Conservation (phyloP, 2,113 vertebrate genomes). For the Perognathus longimembris region DNA sequence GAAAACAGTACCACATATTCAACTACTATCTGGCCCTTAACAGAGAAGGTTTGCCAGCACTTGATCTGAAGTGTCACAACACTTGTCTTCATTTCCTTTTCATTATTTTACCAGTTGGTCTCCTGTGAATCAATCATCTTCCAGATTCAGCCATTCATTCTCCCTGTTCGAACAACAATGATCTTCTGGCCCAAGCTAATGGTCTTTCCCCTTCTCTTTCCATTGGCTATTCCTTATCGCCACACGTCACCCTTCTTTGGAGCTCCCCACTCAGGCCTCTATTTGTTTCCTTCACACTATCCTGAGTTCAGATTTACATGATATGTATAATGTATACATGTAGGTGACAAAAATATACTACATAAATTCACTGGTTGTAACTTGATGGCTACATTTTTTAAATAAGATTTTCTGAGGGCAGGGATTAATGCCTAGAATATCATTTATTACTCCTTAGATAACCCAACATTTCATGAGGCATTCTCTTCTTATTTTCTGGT, state of each 20-base stretch:
- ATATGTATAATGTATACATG: not conserved
- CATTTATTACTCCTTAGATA: not conserved
- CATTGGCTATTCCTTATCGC: not conserved
- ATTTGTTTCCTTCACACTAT: not conserved
- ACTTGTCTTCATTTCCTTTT: not conserved
- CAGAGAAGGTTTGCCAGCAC: not conserved
- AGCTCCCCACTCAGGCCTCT: too few species aligned
- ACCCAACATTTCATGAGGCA: not conserved
- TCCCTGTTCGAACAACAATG: not conserved
- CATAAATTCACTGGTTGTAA: not conserved
- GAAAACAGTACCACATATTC: not conserved
- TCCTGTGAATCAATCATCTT: not conserved
- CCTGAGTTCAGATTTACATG: not conserved
- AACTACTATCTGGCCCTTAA: not conserved
- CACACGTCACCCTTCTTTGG: not conserved
- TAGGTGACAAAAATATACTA: not conserved
- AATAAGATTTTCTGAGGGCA: not conserved
- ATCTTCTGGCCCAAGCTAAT: not conserved
- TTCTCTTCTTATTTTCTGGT: not conserved
- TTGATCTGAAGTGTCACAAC: not conserved
- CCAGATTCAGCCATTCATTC: not conserved
- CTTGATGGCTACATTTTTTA: not conserved
- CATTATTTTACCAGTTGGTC: not conserved
- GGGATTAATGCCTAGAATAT: not conserved
- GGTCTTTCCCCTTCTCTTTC: not conserved